These are phyloP conservation scores for Psammodynastes pulverulentus DNA, from an alignment of 2,113 vertebrate species.

Conservation along the genomic window DNA sequence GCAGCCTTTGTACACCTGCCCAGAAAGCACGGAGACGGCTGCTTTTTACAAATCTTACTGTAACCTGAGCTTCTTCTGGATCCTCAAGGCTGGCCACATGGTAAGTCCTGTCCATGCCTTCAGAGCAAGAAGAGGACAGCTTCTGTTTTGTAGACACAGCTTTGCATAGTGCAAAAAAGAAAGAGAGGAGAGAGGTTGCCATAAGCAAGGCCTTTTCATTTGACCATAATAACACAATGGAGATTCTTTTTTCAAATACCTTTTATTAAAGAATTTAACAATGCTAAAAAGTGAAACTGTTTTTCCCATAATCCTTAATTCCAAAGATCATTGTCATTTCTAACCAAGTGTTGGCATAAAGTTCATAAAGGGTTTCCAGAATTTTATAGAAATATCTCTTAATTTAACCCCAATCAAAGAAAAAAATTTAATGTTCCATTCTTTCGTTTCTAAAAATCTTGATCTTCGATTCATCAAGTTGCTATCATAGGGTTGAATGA, in stretches of 20 bases:
- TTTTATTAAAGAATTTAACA: not conserved
- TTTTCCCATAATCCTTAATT: not conserved
- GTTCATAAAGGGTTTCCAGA: not conserved
- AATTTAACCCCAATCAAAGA: not conserved
- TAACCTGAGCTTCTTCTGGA: constrained; percentile 95
- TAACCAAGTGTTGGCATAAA: not conserved
- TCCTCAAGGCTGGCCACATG: constrained; percentile 96
- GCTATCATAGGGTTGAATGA: not conserved
- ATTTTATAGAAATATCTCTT: not conserved
- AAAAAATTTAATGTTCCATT: not conserved
- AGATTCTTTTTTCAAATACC: not conserved
- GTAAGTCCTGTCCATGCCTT: constrained; percentile 65
- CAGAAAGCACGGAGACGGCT: constrained; percentile 70
- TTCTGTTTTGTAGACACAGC: not conserved
- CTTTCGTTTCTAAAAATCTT: not conserved
- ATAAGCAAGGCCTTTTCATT: not conserved
- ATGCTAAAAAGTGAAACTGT: not conserved
- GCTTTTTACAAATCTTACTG: constrained; percentile 86
- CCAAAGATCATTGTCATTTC: not conserved
- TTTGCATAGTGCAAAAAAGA: not conserved
- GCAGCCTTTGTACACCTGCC: constrained; percentile 78
- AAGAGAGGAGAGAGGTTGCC: not conserved
- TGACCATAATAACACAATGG: not conserved
- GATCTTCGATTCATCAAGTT: not conserved
- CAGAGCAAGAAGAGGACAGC: not conserved